Percentiles rank a stretch among this genome's conserved stretches.
Evolutionary conservation across 1,140 invertebrate species (phyloP).

Genomic region (Bathynomus jamesi): DNA sequence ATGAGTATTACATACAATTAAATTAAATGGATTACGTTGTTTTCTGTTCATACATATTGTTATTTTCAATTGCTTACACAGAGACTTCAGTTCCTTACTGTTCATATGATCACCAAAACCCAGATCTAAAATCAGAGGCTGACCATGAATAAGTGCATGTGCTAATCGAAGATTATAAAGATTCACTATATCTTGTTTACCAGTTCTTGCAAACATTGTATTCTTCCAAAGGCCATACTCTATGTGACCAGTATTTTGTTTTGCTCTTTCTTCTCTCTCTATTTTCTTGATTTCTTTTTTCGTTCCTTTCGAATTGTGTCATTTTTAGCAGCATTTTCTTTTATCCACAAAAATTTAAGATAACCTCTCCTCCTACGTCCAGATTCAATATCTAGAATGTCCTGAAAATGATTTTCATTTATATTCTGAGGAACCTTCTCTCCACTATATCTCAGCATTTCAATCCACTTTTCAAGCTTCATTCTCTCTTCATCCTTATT

Average conservation of each 20-base stretch:
- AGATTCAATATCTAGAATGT: background rate
- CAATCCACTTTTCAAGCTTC: background rate
- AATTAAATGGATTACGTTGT: slow-evolving; percentile 63
- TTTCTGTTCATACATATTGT: slow-evolving; percentile 52
- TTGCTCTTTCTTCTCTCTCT: slow-evolving; percentile 40
- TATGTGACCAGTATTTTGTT: slow-evolving; percentile 42
- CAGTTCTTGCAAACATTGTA: slow-evolving; percentile 57
- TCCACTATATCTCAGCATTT: background rate
- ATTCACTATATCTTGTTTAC: slow-evolving; percentile 56
- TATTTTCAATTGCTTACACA: slow-evolving; percentile 60
- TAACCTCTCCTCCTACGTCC: background rate
- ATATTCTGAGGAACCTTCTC: background rate
- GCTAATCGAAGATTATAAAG: slow-evolving; percentile 56
- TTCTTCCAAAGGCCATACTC: slow-evolving; percentile 55
- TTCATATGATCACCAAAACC: slow-evolving; percentile 70
- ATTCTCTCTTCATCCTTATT: background rate
- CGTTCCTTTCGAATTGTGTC: background rate
- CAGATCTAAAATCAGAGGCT: slow-evolving; percentile 69
- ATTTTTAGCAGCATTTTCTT: background rate
- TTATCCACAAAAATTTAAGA: background rate
- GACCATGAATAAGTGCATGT: slow-evolving; percentile 59
- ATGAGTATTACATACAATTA: slow-evolving; percentile 65
- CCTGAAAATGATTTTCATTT: background rate
- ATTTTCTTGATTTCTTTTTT: background rate
- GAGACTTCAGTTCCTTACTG: slow-evolving; percentile 55